Conservation (phyloP, 2,797 vertebrate genomes). For the Crypturellus tataupa region DNA sequence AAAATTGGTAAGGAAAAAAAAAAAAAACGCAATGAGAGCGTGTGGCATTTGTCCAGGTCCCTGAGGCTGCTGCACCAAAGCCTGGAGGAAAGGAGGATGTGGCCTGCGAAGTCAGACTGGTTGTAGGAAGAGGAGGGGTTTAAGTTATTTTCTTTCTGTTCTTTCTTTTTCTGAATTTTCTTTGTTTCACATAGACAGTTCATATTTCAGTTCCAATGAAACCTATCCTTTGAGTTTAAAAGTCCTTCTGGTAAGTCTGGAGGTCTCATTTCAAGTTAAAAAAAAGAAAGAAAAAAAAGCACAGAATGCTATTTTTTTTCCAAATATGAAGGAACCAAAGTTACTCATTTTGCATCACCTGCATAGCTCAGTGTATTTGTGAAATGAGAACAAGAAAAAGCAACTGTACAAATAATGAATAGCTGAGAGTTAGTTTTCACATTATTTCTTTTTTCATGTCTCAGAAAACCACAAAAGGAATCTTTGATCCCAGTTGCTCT, state of each 20-base stretch:
- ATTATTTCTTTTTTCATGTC: slow-evolving; percentile 35
- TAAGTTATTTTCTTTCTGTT: not conserved
- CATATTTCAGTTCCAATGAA: not conserved
- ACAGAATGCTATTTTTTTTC: not conserved
- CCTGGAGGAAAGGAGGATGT: not conserved
- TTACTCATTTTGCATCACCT: slow-evolving; percentile 10
- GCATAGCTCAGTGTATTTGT: not conserved
- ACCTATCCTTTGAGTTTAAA: not conserved
- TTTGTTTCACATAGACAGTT: not conserved
- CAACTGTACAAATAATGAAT: slow-evolving; percentile 42
- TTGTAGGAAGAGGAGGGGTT: not conserved
- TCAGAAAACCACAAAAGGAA: slow-evolving; percentile 59
- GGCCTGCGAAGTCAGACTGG: not conserved
- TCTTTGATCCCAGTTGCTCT: slow-evolving; percentile 41
- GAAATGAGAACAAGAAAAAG: slow-evolving; percentile 46
- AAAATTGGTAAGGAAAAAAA: not conserved
- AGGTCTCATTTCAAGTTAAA: not conserved
- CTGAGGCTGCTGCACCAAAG: not conserved
- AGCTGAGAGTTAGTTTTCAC: slow-evolving; percentile 36
- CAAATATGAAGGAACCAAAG: not conserved
- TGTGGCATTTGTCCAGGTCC: not conserved
- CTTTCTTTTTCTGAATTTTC: not conserved
- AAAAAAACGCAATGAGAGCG: rapidly evolving
- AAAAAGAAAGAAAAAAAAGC: not conserved
- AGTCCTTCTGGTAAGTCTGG: not conserved